Evolutionary conservation across 2,888 invertebrate genomes (phyloP), one percentile per base, ranked within the genome.

Genomic region (Tribolium freemani): DNA sequence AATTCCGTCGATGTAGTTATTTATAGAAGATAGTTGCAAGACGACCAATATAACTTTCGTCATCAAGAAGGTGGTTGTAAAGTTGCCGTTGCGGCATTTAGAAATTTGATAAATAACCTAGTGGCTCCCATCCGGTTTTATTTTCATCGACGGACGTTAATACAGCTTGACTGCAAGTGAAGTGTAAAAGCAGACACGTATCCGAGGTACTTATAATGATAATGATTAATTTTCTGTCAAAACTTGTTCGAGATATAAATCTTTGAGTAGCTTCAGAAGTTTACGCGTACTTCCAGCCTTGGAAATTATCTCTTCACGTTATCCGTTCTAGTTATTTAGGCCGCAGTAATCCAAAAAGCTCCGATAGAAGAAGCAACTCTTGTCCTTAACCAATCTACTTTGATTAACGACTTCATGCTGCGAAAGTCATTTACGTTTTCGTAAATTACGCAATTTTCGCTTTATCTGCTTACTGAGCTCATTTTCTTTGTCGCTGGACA

Each of bases 371-470:
- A 46, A 71, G 73, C 76, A 80, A 80, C 81, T 81, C 81, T 81
- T 78, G 78, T 81, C 76, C 79, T 79, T 77, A 76, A 75, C 72
- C 74, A 74, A 75, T 77, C 76, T 76, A 68, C 77, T 81, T 83
- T 84, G 84, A 84, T 84, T 83, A 84, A 84, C 83, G 83, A 83
- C 81, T 75, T 78, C 77, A 78, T 77, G 78, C 78, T 75, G 78
- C 76, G 79, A 80, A 80, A 83, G 81, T 83, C 83, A 82, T 83
- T 83, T 67, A 82, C 80, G 82, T 83, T 82, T 82, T 82, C 81
- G 82, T 83, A 83, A 83, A 83, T 83, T 82, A 83, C 80, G 79
- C 77, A 81, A 81, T 82, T 81, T 80, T 78, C 80, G 75, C 76
- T 80, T 70, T 76, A 74, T 74, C 74, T 66, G 63, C 66, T 69